Percentiles rank a stretch among this genome's conserved stretches.
phyloP scores from a whole-genome alignment of 2,888 invertebrate species.

The Idaea dimidiata region DNA sequence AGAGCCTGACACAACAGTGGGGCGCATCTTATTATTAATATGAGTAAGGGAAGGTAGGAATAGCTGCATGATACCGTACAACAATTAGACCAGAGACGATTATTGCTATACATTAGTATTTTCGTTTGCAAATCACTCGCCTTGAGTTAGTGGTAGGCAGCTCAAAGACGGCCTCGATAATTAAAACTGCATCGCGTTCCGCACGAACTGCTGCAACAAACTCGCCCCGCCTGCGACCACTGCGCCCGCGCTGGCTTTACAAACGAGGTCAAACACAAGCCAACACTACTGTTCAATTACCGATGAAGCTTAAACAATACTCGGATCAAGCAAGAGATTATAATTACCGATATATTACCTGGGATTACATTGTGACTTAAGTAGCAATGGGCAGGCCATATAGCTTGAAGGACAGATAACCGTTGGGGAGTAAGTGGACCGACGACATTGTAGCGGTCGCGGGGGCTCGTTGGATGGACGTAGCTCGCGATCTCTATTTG shows the following conservation, averaged over 20 bases:
- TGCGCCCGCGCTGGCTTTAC: slow-evolving; percentile 33
- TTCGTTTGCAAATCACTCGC: slow-evolving; percentile 3
- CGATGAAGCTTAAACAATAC: slow-evolving; percentile 41
- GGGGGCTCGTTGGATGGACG: too few relatives aligned
- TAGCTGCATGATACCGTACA: neutral
- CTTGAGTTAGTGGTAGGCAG: slow-evolving; percentile 32
- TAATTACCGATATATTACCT: too few relatives aligned
- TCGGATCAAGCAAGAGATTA: slow-evolving; percentile 35
- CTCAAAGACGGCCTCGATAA: slow-evolving; percentile 50
- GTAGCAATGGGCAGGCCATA: too few relatives aligned
- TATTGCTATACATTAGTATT: neutral
- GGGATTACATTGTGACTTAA: too few relatives aligned
- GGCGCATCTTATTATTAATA: too few relatives aligned
- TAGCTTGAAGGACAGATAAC: too few relatives aligned
- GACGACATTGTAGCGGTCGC: too few relatives aligned
- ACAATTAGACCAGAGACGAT: neutral
- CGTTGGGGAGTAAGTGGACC: too few relatives aligned
- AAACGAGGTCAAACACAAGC: slow-evolving; percentile 57
- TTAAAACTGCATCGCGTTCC: slow-evolving; percentile 68
- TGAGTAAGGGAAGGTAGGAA: too few relatives aligned
- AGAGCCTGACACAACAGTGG: too few relatives aligned
- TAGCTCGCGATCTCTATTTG: too few relatives aligned
- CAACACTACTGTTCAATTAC: slow-evolving; percentile 40
- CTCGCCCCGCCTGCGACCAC: neutral
- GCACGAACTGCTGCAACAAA: slow-evolving; percentile 54